Base-by-base conservation (phyloP, 2,888 invertebrate species). In the Portevinia maculata region DNA sequence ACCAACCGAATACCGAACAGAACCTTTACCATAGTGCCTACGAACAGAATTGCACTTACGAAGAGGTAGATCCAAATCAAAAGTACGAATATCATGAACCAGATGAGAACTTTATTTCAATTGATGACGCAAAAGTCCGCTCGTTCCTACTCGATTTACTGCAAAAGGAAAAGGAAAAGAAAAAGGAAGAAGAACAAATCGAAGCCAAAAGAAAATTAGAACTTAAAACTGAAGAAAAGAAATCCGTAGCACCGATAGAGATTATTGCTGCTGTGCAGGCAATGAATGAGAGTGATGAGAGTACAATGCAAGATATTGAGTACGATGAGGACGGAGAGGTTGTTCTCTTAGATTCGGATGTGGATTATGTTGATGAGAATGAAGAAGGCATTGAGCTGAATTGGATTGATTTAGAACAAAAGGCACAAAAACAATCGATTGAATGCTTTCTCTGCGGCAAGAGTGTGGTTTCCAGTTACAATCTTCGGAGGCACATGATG, bases 401-500 rank as follows among this genome's bases (percentile, higher is more conserved):
- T 34, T 88, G 87, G 87, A 86, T 86, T 48, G 88, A 87, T 65
- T 87, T 88, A 59, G 87, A 88, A 87, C 15, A 87, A 79, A 48
- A 86, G 9, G 88, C 89, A n/a, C 88, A 90, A 3, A 88, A 88
- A 21, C 87, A 85, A 69, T 39, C 86, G 32, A 90, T 88, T 67
- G 89, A 90, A 75, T 90, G 90, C 84, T 87, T 87, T 83, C 86
- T 89, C n/a, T 90, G 90, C 59, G 88, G 89, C 28, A 89, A 89
- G 62, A 89, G 88, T 67, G 89, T 90, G 30, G 89, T 89, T 60
- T 90, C 89, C 24, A 90, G 88, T 64, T 90, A 90, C 73, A 90
- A 90, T 85, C 85, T 90, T 39, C 87, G 90, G 3, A 87, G 90
- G 1, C 90, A 90, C 83, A 90, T 90, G 90, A 90, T 90, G 90